A percentile compares a stretch with the other conserved stretches of the same genome.
phyloP scores from a whole-genome alignment of 1,140 invertebrate species.

The Tribolium castaneum region DNA sequence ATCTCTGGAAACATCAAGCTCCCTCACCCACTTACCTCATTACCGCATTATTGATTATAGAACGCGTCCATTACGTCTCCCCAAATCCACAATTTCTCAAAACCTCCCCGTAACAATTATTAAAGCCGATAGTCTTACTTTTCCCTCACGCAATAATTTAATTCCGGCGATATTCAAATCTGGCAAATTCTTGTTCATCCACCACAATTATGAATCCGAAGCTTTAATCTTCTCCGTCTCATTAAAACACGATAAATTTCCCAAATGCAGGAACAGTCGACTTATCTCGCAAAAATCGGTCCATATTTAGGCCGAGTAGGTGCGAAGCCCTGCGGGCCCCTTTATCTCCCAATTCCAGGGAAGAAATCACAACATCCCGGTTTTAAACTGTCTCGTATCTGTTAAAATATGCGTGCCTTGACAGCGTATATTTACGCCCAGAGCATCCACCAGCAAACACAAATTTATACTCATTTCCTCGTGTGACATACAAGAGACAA shows the following conservation, averaged over 20 bases:
- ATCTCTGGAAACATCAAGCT: neutral
- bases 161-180: slow-evolving; percentile 13
- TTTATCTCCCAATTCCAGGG: slow-evolving; percentile 25
- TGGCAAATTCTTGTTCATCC: slow-evolving; percentile 11
- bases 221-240: slow-evolving; percentile 13
- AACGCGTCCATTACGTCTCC: slow-evolving; percentile 16
- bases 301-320: neutral
- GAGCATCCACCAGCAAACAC: slow-evolving; percentile 22
- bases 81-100: slow-evolving; percentile 2
- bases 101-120: slow-evolving; percentile 4
- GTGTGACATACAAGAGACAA: slow-evolving; percentile 35
- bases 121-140: slow-evolving; percentile 5
- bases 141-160: slow-evolving; percentile 4
- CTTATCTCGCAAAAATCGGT: neutral
- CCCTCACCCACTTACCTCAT: neutral
- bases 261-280: neutral
- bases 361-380: slow-evolving; percentile 24
- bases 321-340: slow-evolving; percentile 10
- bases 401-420: slow-evolving; percentile 32
- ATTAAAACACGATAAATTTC: slow-evolving; percentile 19
- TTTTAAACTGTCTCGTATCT: slow-evolving; percentile 34
- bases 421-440: slow-evolving; percentile 29
- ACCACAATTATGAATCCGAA: slow-evolving; percentile 13
- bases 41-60: slow-evolving; percentile 19
- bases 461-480: slow-evolving; percentile 36